Evolutionary conservation across 2,113 vertebrate genomes (phyloP).

Genomic region (Silurus glanis): DNA sequence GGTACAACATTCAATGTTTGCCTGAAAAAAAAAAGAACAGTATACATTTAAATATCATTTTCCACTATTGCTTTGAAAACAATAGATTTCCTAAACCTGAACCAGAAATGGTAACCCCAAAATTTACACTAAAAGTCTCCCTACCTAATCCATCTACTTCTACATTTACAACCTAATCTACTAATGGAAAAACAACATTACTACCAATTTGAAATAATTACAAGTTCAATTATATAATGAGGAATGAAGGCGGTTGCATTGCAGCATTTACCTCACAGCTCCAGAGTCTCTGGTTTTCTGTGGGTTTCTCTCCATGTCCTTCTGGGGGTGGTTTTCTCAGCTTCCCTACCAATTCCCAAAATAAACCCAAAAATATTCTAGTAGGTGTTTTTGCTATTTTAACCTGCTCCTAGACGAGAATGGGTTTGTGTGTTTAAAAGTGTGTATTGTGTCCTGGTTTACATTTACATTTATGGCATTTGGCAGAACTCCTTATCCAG

Average conservation of each 20-base stretch:
- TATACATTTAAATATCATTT: too few species aligned
- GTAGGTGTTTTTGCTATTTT: background rate
- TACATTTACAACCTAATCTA: background rate
- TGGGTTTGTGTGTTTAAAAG: background rate
- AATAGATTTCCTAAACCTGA: background rate
- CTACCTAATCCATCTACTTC: background rate
- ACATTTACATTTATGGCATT: too few species aligned
- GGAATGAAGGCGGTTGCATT: background rate
- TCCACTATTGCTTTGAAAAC: too few species aligned
- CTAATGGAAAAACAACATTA: background rate
- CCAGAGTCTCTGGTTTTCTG: background rate
- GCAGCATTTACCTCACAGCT: background rate
- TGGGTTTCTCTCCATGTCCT: background rate
- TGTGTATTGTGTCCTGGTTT: background rate
- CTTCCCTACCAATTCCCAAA: background rate
- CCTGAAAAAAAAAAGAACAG: background rate
- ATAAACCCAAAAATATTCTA: background rate
- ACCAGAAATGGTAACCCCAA: background rate
- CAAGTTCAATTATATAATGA: background rate
- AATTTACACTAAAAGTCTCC: background rate
- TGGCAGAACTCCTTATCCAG: too few species aligned
- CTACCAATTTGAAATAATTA: background rate
- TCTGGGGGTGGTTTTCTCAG: background rate
- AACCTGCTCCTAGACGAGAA: background rate
- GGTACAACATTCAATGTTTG: background rate